Evolutionary conservation across 2,888 invertebrate species (phyloP).

Genomic region (Gymnocheta viridis): DNA sequence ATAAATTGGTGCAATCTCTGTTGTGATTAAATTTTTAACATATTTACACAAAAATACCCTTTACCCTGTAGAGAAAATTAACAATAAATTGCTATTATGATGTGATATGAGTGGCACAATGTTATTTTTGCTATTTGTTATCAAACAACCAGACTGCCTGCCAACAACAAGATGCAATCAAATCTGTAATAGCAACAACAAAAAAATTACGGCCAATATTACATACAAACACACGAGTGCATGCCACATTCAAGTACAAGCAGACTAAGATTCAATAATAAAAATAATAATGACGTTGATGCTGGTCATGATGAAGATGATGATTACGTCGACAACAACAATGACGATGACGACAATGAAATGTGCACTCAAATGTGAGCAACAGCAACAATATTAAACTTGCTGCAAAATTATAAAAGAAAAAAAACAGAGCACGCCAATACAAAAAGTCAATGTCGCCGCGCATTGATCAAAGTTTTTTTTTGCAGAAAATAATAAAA

Average conservation of each 20-base stretch:
- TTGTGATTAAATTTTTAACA: slow-evolving; percentile 61
- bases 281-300: slow-evolving; percentile 74
- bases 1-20: slow-evolving; percentile 48
- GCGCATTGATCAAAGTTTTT: slow-evolving; percentile 67
- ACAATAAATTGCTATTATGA: slow-evolving; percentile 67
- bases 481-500: slow-evolving; percentile 9
- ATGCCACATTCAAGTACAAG: slow-evolving; percentile 67
- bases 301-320: slow-evolving; percentile 70
- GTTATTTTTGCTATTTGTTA: slow-evolving; percentile 48
- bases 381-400: slow-evolving; percentile 39
- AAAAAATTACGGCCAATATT: neutral
- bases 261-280: slow-evolving; percentile 76
- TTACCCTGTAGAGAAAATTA: slow-evolving; percentile 64
- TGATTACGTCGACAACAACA: slow-evolving; percentile 32
- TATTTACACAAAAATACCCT: slow-evolving; percentile 68
- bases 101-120: slow-evolving; percentile 66
- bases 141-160: slow-evolving; percentile 22
- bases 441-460: slow-evolving; percentile 67
- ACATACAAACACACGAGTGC: neutral
- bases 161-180: slow-evolving; percentile 58
- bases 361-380: slow-evolving; percentile 46
- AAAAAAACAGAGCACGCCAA: slow-evolving; percentile 68
- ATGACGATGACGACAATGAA: slow-evolving; percentile 45
- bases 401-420: slow-evolving; percentile 61
- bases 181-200: slow-evolving; percentile 39